phyloP scores from a whole-genome alignment of 2,888 invertebrate genomes.

The Colletes collaris region DNA sequence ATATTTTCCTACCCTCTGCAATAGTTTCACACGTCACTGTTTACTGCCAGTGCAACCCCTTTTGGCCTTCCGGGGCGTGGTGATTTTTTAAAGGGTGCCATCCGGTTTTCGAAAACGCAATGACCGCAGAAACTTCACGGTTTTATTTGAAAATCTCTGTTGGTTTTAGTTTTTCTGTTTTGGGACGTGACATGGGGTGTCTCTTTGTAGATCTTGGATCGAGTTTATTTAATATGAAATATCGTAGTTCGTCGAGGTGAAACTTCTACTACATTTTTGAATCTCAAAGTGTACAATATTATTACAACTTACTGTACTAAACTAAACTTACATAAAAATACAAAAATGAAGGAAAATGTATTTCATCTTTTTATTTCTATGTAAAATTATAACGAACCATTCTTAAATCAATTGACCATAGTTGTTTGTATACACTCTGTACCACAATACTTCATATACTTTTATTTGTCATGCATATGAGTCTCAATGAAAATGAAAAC shows the following conservation, averaged over 20 bases:
- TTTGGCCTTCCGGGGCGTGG: constrained; percentile 55
- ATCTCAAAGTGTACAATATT: no score
- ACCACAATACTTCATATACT: no score
- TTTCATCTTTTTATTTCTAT: no score
- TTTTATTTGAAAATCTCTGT: constrained; percentile 7
- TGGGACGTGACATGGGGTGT: neutral
- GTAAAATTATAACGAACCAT: no score
- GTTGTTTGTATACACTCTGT: no score
- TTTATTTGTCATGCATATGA: no score
- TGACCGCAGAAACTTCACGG: constrained; percentile 46
- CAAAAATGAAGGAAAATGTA: no score
- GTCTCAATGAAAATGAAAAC: no score
- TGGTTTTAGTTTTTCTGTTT: neutral
- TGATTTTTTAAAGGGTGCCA: constrained; percentile 40
- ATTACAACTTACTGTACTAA: no score
- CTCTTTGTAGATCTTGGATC: constrained; percentile 2
- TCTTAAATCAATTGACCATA: no score
- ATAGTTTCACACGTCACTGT: constrained; percentile 72
- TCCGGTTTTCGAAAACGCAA: constrained; percentile 49
- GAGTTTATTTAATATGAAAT: neutral
- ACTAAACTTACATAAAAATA: no score
- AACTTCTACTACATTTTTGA: neutral
- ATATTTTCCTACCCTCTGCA: constrained; percentile 25
- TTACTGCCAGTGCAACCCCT: constrained; percentile 62
- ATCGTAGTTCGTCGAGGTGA: no score